These are phyloP conservation scores for Sebastes iracundus DNA, from an alignment of 2,797 vertebrate species.

Conservation along the genomic window DNA sequence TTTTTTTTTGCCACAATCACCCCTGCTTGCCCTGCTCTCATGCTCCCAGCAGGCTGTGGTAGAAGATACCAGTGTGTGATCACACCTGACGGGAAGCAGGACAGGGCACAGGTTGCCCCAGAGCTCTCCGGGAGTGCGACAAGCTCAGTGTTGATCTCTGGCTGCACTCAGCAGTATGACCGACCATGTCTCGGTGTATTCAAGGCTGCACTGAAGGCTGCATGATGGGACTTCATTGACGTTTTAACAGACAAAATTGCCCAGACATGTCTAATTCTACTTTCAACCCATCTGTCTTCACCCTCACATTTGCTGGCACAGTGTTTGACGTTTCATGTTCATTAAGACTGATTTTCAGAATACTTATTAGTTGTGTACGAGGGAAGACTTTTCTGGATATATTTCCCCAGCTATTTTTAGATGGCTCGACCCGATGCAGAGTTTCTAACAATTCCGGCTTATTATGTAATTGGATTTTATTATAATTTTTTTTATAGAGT, in stretches of 20 bases:
- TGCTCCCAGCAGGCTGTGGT: constrained; percentile 59
- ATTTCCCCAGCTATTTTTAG: neutral
- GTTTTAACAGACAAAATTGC: constrained; percentile 14
- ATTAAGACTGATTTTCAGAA: constrained; percentile 22
- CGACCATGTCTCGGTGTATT: neutral
- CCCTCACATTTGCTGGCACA: neutral
- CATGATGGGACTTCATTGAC: neutral
- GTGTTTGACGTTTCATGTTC: constrained; percentile 1
- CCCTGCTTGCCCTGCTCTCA: constrained; percentile 37
- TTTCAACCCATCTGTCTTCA: neutral
- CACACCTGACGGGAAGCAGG: constrained; percentile 56
- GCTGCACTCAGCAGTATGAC: constrained; percentile 15
- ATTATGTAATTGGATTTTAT: constrained; percentile 24
- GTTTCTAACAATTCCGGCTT: constrained; percentile 6
- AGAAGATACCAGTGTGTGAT: constrained; percentile 64
- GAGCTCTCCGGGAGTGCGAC: constrained; percentile 42
- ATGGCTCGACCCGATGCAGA: constrained; percentile 2
- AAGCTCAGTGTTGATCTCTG: constrained; percentile 55
- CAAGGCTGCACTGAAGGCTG: neutral
- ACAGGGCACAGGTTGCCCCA: constrained; percentile 22
- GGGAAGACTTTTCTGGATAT: neutral
- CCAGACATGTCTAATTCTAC: constrained; percentile 1
- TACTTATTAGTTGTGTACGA: constrained; percentile 8
- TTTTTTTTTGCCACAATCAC: constrained; percentile 34
- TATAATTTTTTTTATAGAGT: neutral